phyloP scores from a whole-genome alignment of 2,888 invertebrate species.

The Graphium colonna region DNA sequence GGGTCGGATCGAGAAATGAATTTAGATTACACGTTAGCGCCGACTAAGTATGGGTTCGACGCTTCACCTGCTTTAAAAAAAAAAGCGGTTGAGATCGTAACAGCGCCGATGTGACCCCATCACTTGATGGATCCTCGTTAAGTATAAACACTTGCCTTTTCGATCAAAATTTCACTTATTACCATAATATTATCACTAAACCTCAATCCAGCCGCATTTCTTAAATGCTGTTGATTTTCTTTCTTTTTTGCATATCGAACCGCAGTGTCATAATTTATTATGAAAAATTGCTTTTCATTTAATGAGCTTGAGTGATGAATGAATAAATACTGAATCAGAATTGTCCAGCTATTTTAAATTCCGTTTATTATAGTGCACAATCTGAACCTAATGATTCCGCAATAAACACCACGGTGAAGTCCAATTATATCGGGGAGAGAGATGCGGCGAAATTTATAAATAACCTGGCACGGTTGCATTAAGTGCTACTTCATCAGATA shows the following conservation, averaged over 20 bases:
- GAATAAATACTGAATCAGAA: no score
- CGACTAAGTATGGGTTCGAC: conserved; percentile 74
- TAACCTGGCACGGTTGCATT: neutral
- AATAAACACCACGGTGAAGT: neutral
- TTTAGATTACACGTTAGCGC: conserved; percentile 80
- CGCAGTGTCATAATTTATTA: no score
- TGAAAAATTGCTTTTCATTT: no score
- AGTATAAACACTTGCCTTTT: neutral
- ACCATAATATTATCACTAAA: neutral
- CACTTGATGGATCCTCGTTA: conserved; percentile 23
- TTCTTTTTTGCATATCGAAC: no score
- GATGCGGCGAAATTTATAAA: conserved; percentile 6
- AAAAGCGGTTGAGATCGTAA: conserved; percentile 34
- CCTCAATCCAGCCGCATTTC: no score
- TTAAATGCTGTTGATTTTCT: no score
- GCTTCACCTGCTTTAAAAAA: conserved; percentile 74
- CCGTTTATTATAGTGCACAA: neutral
- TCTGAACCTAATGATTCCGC: neutral
- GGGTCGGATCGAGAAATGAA: conserved; percentile 79
- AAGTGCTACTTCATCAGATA: neutral
- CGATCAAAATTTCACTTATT: neutral
- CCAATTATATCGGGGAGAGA: neutral
- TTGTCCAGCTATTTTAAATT: no score
- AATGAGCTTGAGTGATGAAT: no score
- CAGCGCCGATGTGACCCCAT: conserved; percentile 17